Conservation (phyloP, 2,113 vertebrate genomes). For the Sturnira hondurensis region DNA sequence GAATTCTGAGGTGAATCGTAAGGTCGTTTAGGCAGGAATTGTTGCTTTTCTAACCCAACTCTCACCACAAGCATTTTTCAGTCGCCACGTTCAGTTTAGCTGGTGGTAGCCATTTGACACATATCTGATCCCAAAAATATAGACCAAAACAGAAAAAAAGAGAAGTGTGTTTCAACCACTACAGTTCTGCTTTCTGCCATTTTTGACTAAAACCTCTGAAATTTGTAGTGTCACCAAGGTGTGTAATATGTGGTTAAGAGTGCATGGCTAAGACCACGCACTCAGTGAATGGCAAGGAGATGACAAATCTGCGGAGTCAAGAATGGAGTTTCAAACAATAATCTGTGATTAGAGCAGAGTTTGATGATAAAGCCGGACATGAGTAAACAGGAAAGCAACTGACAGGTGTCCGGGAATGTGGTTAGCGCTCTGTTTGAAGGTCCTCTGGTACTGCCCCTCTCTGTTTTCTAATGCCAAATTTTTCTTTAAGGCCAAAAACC, state of each 20-base stretch:
- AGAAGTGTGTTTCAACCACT: background rate
- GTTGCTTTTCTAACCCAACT: background rate
- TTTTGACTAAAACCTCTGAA: background rate
- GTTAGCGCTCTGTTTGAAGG: background rate
- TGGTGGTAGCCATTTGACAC: background rate
- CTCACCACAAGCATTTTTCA: background rate
- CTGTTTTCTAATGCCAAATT: background rate
- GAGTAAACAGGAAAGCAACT: background rate
- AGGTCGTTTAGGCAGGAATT: background rate
- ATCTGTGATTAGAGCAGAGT: background rate
- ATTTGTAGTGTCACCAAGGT: background rate
- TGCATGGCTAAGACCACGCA: background rate
- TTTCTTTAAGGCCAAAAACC: background rate
- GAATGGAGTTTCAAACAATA: background rate
- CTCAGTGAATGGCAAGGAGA: background rate
- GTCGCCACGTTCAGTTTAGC: background rate
- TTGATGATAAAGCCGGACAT: background rate
- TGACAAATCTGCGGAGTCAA: background rate
- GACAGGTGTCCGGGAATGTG: background rate
- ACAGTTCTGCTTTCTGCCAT: background rate
- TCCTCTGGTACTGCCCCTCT: accelerated
- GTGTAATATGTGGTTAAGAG: background rate
- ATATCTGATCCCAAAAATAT: background rate
- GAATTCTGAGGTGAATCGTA: background rate
- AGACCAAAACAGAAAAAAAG: no score